Base-by-base conservation (phyloP, 2,888 invertebrate species). In the Flexamia atlantica region DNA sequence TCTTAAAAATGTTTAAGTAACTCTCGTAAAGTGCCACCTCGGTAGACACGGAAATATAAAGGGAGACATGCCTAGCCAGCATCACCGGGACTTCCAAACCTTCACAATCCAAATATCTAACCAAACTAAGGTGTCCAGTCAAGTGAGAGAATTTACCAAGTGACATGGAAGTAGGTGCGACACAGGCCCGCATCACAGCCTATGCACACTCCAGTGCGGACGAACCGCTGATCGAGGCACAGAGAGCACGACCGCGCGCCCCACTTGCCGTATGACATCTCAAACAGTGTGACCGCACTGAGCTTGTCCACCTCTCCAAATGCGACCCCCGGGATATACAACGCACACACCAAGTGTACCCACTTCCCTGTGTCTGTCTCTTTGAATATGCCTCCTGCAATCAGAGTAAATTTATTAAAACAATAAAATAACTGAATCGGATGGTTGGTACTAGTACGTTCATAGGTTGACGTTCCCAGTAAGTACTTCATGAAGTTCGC, bases 181-280 rank as follows among this genome's bases (percentile, higher is more conserved):
- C 99, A 99, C 94, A 99, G 96, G 32, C 99, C 99, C 12, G 99
- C 99, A 91, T 99, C 99, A 91, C 99, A 99, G 85, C 97, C 96
- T 82, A 99, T 97, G 89, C 97, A 97, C 17, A 99, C 97, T 1
- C 99, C 99, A 0, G 98, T 97, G 36, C 98, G 93, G 10, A 97
- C 95, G 88, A 95, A 95, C 57, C 97, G 92, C 3, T 95, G 93
- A 90, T 99, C 98, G 86, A 95, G 95, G 90, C 99, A 99, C 14
- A 98, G 91, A 9, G 95, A 94, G 89, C 99, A 99, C 12, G 95
- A 94, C 89, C 97, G 97, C 10, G 97, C 95, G 50, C 99, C 99
- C 97, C 98, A 99, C 88, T 97, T 96, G 82, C 95, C 96, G 90
- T 98, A 98, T n/a, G 97, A 97, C 96, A 99, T 97, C 91, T 99